These are phyloP conservation scores for Lepidurus packardi DNA, from an alignment of 1,140 invertebrate genomes.

Conservation along the genomic window DNA sequence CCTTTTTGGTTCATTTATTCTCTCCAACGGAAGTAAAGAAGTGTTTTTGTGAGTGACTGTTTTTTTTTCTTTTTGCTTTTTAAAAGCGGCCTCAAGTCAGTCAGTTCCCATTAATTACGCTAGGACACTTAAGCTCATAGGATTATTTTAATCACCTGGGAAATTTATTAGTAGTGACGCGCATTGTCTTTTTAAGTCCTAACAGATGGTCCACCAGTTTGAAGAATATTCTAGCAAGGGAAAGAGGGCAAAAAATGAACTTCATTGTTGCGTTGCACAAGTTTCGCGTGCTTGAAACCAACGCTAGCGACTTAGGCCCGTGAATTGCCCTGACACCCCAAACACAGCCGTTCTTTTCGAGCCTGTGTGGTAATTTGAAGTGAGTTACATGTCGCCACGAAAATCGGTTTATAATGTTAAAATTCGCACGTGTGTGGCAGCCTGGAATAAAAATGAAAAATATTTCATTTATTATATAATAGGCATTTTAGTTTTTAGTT, in stretches of 20 bases:
- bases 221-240: neutral
- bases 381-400: neutral
- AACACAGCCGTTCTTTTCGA: neutral
- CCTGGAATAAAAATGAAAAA: no score
- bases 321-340: neutral
- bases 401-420: neutral
- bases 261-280: neutral
- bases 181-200: neutral
- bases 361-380: neutral
- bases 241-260: neutral
- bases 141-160: neutral
- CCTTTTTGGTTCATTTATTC: neutral
- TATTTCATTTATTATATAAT: no score
- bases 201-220: neutral
- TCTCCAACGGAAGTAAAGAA: neutral
- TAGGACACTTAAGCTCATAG: slow-evolving; percentile 6
- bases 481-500: no score
- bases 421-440: neutral
- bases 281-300: neutral
- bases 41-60: neutral
- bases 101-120: slow-evolving; percentile 1
- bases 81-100: neutral
- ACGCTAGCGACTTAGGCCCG: neutral
- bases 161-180: slow-evolving; percentile 16
- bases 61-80: neutral